A percentile compares a stretch with the other conserved stretches of the same genome.
Evolutionary conservation across 2,797 vertebrate species (phyloP).

Genomic region (Pangasius sanitwongsei): DNA sequence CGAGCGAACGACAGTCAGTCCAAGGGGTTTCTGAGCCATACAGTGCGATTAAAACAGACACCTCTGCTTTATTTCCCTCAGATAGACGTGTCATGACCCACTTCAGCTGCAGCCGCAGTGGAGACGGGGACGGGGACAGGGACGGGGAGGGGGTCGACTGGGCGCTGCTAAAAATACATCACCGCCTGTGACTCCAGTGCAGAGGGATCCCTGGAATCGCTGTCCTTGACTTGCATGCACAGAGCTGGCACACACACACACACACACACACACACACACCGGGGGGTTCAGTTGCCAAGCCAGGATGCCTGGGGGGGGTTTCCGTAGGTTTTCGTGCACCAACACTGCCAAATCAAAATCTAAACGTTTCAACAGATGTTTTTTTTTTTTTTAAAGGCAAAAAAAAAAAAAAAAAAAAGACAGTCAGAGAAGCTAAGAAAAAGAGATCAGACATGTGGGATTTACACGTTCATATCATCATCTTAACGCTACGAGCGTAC

Average conservation of each 20-base stretch:
- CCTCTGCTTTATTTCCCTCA: conserved; percentile 74
- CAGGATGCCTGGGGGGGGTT: conserved; percentile 65
- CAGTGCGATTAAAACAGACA: conserved; percentile 65
- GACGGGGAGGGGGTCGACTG: conserved; percentile 65
- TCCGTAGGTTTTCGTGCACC: conserved; percentile 62
- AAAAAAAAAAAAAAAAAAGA: too few species aligned
- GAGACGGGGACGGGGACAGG: conserved; percentile 52
- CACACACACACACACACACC: conserved; percentile 51
- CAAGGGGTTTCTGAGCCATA: not conserved
- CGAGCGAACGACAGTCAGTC: not conserved
- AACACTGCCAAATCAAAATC: not conserved
- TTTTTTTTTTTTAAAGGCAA: not conserved
- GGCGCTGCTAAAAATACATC: conserved; percentile 80
- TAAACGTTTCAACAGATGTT: not conserved
- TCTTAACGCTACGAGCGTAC: too few species aligned
- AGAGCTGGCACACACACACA: conserved; percentile 67
- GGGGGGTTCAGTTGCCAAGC: conserved; percentile 65
- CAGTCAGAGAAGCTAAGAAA: not conserved
- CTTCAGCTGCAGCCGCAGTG: conserved; percentile 68
- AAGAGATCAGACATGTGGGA: not conserved
- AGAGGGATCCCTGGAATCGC: conserved; percentile 82
- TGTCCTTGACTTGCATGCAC: conserved; percentile 70
- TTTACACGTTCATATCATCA: too few species aligned
- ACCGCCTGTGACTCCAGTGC: conserved; percentile 70
- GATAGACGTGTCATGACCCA: conserved; percentile 79